A percentile compares a stretch with the other conserved stretches of the same genome.
phyloP scores from a whole-genome alignment of 2,797 vertebrate genomes.

The Malacoraja senta region DNA sequence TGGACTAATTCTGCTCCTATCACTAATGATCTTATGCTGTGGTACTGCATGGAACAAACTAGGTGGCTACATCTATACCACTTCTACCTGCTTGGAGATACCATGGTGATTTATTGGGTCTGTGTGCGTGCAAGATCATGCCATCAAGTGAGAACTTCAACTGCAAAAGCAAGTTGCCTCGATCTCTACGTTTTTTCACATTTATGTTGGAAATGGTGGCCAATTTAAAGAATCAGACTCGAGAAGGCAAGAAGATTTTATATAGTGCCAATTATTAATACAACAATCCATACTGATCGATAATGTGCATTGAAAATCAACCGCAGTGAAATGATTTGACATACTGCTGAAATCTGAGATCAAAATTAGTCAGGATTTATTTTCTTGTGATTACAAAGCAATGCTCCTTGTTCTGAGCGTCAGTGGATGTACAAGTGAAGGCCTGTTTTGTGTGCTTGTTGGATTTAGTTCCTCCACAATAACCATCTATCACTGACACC shows the following conservation, averaged over 20 bases:
- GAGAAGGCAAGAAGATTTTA: too few relatives aligned
- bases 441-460: too few relatives aligned
- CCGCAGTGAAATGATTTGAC: neutral
- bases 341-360: too few relatives aligned
- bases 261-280: neutral
- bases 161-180: neutral
- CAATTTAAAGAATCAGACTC: neutral
- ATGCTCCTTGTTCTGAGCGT: neutral
- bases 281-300: neutral
- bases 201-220: neutral
- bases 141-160: neutral
- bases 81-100: neutral
- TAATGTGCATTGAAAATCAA: neutral
- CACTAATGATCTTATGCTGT: too few relatives aligned
- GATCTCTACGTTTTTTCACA: neutral
- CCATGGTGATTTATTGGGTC: neutral
- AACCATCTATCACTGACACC: too few relatives aligned
- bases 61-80: neutral
- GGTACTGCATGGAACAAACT: neutral
- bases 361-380: neutral
- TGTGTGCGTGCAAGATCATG: slow-evolving; percentile 13
- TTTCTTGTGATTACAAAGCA: neutral
- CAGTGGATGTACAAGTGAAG: neutral
- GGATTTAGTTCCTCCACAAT: too few relatives aligned
- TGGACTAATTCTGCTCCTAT: too few relatives aligned